A percentile compares a stretch with the other conserved stretches of the same genome.
phyloP scores from a whole-genome alignment of 2,797 vertebrate species.

The Propithecus perrieri region DNA sequence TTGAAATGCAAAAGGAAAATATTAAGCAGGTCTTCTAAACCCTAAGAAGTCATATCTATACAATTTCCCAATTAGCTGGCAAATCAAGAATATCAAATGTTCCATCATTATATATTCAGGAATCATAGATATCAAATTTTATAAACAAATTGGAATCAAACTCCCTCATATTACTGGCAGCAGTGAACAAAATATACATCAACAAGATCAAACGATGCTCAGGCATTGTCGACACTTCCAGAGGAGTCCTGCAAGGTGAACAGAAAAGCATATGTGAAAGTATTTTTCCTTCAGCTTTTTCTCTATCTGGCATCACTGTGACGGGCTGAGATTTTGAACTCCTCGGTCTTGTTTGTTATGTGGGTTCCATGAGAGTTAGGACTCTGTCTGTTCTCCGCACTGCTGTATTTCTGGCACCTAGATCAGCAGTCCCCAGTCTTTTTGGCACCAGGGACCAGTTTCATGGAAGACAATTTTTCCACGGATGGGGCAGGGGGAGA shows the following conservation, averaged over 20 bases:
- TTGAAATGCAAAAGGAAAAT: background rate
- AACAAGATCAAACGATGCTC: background rate
- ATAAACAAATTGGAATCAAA: background rate
- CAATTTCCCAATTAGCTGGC: background rate
- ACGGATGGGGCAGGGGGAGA: too few species aligned
- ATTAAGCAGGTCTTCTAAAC: background rate
- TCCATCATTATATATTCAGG: background rate
- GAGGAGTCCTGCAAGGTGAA: background rate
- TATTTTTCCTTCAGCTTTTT: background rate
- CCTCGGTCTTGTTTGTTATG: background rate
- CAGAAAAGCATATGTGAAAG: background rate
- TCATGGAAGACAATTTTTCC: background rate
- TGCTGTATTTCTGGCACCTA: background rate
- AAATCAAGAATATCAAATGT: slow-evolving; percentile 5
- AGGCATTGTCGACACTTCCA: background rate
- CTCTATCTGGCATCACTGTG: background rate
- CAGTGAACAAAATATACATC: background rate
- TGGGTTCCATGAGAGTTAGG: background rate
- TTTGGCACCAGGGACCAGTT: background rate
- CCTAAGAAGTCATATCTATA: background rate
- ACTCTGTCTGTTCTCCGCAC: background rate
- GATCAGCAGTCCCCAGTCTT: background rate
- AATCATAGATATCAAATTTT: slow-evolving; percentile 21
- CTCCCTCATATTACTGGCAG: background rate
- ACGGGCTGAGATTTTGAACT: background rate